Evolutionary conservation across 2,888 invertebrate genomes (phyloP).

Genomic region (Torymus tubicola): DNA sequence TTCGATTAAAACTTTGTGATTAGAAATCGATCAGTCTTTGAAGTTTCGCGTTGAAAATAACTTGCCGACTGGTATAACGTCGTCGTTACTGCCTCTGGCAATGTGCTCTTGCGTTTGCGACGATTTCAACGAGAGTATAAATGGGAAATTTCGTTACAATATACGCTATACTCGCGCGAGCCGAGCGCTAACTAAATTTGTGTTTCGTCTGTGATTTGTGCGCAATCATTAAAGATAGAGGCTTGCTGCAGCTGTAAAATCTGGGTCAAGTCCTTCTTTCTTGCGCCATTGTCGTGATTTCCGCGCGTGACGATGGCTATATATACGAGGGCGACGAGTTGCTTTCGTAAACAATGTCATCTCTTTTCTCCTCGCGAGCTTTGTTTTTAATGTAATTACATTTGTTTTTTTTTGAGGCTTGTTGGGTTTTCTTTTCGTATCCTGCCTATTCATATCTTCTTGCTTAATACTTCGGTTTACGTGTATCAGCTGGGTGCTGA

Average conservation of each 20-base stretch:
- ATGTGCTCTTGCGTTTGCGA: neutral
- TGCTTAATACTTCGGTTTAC: no score
- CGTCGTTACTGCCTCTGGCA: no score
- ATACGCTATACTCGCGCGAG: neutral
- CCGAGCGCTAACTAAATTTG: neutral
- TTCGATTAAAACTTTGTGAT: constrained; percentile 57
- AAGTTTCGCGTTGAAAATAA: constrained; percentile 39
- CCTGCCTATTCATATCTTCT: no score
- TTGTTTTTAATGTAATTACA: constrained; percentile 30
- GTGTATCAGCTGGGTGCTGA: neutral
- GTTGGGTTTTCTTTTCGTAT: neutral
- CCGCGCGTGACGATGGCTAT: neutral
- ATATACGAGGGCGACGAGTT: neutral
- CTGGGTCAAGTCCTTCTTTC: constrained; percentile 21
- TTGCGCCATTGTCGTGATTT: constrained; percentile 20
- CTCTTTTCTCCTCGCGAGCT: neutral
- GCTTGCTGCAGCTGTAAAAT: neutral
- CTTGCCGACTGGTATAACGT: neutral
- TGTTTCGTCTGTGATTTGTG: constrained; percentile 7
- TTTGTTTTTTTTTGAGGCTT: constrained; percentile 18
- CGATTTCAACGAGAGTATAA: constrained; percentile 2
- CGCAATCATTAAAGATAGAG: constrained; percentile 33
- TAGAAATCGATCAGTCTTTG: constrained; percentile 51
- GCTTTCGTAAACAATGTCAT: constrained; percentile 14
- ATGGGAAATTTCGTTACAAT: constrained; percentile 35